Conservation (phyloP, 2,888 invertebrate species). For the Epirrhoe alternata region DNA sequence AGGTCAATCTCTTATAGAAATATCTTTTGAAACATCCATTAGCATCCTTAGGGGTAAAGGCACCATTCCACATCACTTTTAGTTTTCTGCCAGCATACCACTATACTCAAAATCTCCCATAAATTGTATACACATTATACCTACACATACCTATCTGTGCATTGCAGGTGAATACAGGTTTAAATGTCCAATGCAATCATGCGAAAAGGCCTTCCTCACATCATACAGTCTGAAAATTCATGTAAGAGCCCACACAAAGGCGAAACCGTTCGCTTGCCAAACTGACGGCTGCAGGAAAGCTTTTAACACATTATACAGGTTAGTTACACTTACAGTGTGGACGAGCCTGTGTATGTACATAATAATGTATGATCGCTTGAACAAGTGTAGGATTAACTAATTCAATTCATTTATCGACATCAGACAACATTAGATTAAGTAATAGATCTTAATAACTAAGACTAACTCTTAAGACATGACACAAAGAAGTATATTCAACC, state of each 20-base stretch:
- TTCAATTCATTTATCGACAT: too few species aligned
- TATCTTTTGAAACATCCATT: too few species aligned
- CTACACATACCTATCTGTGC: conserved; percentile 26
- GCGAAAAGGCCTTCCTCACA: conserved; percentile 97
- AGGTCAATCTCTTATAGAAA: too few species aligned
- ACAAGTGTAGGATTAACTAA: too few species aligned
- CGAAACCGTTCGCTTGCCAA: conserved; percentile 95
- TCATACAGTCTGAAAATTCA: conserved; percentile 98
- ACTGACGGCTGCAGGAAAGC: conserved; percentile 94
- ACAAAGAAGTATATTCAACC: too few species aligned
- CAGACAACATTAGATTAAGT: too few species aligned
- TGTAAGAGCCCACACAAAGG: conserved; percentile 96
- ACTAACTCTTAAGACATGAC: too few species aligned
- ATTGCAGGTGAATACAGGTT: conserved; percentile 95
- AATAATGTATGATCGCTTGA: too few species aligned
- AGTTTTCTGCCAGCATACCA: background rate
- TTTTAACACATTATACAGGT: conserved; percentile 97
- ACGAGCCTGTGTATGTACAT: too few species aligned
- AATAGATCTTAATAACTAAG: too few species aligned
- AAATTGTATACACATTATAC: conserved; percentile 24
- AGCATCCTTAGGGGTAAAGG: too few species aligned
- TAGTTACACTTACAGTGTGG: conserved; percentile 43
- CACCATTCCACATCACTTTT: background rate
- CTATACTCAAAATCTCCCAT: background rate
- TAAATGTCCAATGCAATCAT: conserved; percentile 93